Conservation (phyloP, 1,140 invertebrate species). For the Drosophila fuyamai region DNA sequence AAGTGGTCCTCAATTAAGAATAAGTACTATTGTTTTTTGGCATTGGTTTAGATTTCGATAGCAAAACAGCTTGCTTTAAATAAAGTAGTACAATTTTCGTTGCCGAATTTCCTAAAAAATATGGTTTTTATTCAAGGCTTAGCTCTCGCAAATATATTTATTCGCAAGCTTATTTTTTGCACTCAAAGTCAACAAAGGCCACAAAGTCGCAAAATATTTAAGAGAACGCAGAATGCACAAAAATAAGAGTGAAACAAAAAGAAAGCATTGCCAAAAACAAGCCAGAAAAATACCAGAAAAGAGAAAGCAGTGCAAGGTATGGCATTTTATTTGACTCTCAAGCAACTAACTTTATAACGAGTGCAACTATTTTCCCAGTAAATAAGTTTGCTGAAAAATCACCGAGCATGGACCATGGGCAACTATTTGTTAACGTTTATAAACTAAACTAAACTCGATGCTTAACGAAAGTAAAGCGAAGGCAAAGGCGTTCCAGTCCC, state of each 20-base stretch:
- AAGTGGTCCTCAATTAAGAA: no score
- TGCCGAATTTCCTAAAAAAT: no score
- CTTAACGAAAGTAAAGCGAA: conserved; percentile 62
- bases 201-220: conserved; percentile 52
- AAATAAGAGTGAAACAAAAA: conserved; percentile 18
- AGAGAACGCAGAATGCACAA: conserved; percentile 26
- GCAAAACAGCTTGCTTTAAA: no score
- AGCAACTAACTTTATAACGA: conserved; percentile 53
- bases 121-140: not conserved
- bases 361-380: conserved; percentile 69
- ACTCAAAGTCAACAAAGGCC: conserved; percentile 43
- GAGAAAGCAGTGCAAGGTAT: conserved; percentile 37
- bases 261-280: conserved; percentile 1
- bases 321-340: conserved; percentile 59
- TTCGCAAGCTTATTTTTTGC: conserved; percentile 13
- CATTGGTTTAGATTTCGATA: no score
- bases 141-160: conserved; percentile 23
- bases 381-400: conserved; percentile 77
- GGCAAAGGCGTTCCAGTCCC: conserved; percentile 32
- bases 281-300: conserved; percentile 33
- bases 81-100: no score
- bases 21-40: no score
- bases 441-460: conserved; percentile 68
- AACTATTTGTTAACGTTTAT: conserved; percentile 76
- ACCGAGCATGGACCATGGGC: conserved; percentile 45